Conservation (phyloP, 1,140 invertebrate genomes). For the Microvelia longipes region DNA sequence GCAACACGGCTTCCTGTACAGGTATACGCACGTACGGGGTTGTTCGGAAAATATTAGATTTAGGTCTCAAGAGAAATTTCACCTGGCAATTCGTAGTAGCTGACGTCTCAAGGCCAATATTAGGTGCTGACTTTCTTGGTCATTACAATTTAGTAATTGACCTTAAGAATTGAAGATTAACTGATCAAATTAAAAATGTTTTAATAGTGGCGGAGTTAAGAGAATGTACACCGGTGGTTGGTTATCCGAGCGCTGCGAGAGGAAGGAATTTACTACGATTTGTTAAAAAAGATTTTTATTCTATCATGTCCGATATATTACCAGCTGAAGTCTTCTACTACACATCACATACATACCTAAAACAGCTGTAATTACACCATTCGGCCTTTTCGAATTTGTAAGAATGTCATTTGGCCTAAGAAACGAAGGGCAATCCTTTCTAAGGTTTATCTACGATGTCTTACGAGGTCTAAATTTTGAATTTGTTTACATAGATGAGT, state of each 20-base stretch:
- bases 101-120: constrained; percentile 27
- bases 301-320: no score
- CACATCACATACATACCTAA: not conserved
- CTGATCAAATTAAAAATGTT: no score
- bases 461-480: not conserved
- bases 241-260: no score
- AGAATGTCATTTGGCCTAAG: not conserved
- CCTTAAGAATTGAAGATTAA: not conserved
- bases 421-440: not conserved
- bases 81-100: constrained; percentile 31
- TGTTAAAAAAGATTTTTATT: no score
- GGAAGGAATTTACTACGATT: no score
- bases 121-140: constrained; percentile 30
- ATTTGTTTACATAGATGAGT: not conserved
- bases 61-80: constrained; percentile 26
- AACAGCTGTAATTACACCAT: not conserved
- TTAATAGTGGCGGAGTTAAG: no score
- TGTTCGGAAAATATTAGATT: constrained; percentile 11
- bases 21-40: not conserved
- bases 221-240: no score
- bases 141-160: not conserved
- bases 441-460: not conserved
- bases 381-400: not conserved
- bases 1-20: constrained; percentile 2
- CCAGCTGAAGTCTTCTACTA: no score